Evolutionary conservation across 92 coral and sea anemone genomes (phyloP), one percentile per base, ranked within the genome.

Genomic region (Galaxea fascicularis): DNA sequence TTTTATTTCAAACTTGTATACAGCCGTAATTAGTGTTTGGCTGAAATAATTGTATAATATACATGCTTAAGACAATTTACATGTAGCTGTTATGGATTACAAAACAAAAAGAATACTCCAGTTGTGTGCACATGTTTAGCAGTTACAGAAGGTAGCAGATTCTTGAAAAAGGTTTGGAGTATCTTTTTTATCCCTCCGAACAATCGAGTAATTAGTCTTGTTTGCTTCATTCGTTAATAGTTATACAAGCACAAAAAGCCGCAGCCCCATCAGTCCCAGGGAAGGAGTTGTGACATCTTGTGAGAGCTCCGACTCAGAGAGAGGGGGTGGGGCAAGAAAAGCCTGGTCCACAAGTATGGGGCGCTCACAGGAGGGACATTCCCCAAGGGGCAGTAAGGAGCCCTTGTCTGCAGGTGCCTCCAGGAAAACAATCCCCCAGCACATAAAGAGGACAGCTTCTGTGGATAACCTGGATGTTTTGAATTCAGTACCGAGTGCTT

Each of bases 241-340:
- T 45, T 31, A 56, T 20, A 15, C 85, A 15, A 39, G 77, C 28
- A 27, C 70, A 7, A 82, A 82, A 28, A 82, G 78, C 46, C 78
- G 78, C 26, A 82, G 75, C n/a, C 84, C 86, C 8, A 59, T 58
- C 14, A 82, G 86, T 21, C 86, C 78, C 44, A 54, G 57, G 22
- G 85, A 66, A 13, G 66, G 65, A 9, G 49, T 26, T 80, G 68
- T 52, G 85, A 80, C 76, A 1, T 79, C 80, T 14, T 92, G 90
- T 20, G 98, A 94, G 60, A 74, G 92, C 1, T 89, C 98, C 51
- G 95, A 94, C 76, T 92, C 92, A 3, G 94, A 90, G 27, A 65
- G 84, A 1, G 75, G 82, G 27, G 90, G 68, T 8, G 84, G 45
- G 62, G 74, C 20, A 16, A 53, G 46, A 56, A 87, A 85, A 47